Evolutionary conservation across 30 jellyfish, hydroid and myxozoan species (phyloP), one percentile per base, ranked within the genome.

Genomic region (Mastigias papua): DNA sequence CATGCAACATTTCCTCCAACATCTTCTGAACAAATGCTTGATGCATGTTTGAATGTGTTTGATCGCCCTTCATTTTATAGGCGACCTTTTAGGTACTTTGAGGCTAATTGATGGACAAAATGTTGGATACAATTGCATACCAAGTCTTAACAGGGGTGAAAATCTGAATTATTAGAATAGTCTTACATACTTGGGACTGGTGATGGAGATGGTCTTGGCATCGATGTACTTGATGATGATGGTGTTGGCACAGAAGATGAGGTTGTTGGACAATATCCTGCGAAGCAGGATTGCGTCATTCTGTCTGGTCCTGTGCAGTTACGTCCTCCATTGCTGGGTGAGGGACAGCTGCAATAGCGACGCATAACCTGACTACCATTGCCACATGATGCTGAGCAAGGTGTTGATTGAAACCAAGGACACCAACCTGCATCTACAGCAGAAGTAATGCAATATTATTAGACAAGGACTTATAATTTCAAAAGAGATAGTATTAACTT

Each of bases 321-420:
- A 21, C 73, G 29, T 1, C 86, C 86, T 17, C 86, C 86, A 26
- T 9, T 32, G 0, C 73, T 46, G 9, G 86, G 86, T 8, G 73
- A 5, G 0, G 86, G 86, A 16, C 86, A 75, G 28, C 21, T 21
- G 86, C 86, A 75, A 4, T 50, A 6, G 21, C 86, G 70, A 13
- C 51, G 20, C 1, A 75, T 2, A 21, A 0, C 8, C 51, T 48
- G 86, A 5, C 48, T 0, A 0, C 86, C 86, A 26, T n/a, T 5
- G 26, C 73, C 86, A 75, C 86, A 75, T 9, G 86, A 75, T n/a
- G 61, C 86, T 16, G 72, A 34, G 73, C 86, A 75, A n/a, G 86
- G 86, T n/a, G 86, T 75, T 20, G 51, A 31, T 75, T 1, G 76
- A 7, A 0, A 0, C 86, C 86, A 75, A 27, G 48, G 9, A 34